Percentiles rank a stretch among this genome's conserved stretches.
These are phyloP conservation scores for Cephus runcator DNA, from an alignment of 2,888 invertebrate genomes.

Conservation along the genomic window DNA sequence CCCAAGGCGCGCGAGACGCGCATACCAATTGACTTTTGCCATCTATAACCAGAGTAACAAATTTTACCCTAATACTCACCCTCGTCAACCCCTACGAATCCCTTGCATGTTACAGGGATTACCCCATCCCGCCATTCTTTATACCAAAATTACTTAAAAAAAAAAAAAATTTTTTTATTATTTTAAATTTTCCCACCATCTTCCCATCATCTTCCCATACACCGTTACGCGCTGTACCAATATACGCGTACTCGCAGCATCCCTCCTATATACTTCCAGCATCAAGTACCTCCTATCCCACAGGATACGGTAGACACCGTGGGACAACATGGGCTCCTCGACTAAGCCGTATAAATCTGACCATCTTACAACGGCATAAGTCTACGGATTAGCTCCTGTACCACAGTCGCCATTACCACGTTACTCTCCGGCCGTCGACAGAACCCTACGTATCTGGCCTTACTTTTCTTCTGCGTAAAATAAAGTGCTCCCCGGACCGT, in stretches of 20 bases:
- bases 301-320: conserved; percentile 29
- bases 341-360: conserved; percentile 64
- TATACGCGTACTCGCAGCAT: not conserved
- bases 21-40: conserved; percentile 56
- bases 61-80: not conserved
- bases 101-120: not conserved
- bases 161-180: not conserved
- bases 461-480: conserved; percentile 14
- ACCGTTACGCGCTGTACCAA: not conserved
- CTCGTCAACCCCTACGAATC: not conserved
- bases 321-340: conserved; percentile 28
- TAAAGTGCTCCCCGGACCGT: conserved; percentile 12
- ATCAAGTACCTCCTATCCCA: conserved; percentile 17
- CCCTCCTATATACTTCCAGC: not conserved
- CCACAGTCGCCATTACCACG: conserved; percentile 35
- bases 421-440: not conserved
- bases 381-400: conserved; percentile 58
- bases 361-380: conserved; percentile 62
- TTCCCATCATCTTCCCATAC: not conserved
- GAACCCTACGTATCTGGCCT: conserved; percentile 14
- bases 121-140: not conserved
- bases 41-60: not conserved
- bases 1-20: conserved; percentile 53
- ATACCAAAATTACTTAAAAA: not conserved
- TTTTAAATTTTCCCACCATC: not conserved